Base-by-base conservation (phyloP, 2,888 invertebrate species). In the Anthrax anthrax region DNA sequence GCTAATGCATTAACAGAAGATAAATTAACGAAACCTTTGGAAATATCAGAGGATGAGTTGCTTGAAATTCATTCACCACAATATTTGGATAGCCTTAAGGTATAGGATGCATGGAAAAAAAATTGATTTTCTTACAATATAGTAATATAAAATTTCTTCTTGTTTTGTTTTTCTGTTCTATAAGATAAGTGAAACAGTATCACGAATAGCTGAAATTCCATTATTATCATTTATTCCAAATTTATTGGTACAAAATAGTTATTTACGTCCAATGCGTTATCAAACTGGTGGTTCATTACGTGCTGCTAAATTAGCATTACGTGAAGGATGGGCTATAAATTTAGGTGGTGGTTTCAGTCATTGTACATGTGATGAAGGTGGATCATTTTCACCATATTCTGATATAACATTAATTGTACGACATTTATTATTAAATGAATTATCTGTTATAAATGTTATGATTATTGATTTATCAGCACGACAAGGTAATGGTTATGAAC, bases 261-360 rank as follows among this genome's bases (percentile, higher is more conserved):
- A 85, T 56, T 69, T 88, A 52, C 73, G 70, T 51, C 83, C 84
- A 36, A 81, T 86, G 76, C 76, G 81, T 56, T 73, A 72, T 55
- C 82, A 83, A 65, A 83, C 85, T 2, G 88, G 87, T 1, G 80
- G 83, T 3, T 73, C 88, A 23, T 63, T 86, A 52, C 38, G 38
- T 34, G 84, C 84, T 1, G 85, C 83, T 2, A 80, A 81, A 61
- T 62, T 88, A 48, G 86, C 87, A 0, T 55, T 86, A 38, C 80
- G 85, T 53, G 65, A 81, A 39, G 84, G 84, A 4, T 88, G 86
- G 84, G 78, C 86, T 1, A 82, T 89, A 52, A 89, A 89, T 61
- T 72, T 89, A 18, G 89, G 89, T 0, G 89, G 88, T 16, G 88
- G 88, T 0, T 88, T 89, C 65, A 88, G 87, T 63, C 88, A 88